A percentile compares a stretch with the other conserved stretches of the same genome.
Evolutionary conservation across 2,888 invertebrate genomes (phyloP).

Genomic region (Metalampra italica): DNA sequence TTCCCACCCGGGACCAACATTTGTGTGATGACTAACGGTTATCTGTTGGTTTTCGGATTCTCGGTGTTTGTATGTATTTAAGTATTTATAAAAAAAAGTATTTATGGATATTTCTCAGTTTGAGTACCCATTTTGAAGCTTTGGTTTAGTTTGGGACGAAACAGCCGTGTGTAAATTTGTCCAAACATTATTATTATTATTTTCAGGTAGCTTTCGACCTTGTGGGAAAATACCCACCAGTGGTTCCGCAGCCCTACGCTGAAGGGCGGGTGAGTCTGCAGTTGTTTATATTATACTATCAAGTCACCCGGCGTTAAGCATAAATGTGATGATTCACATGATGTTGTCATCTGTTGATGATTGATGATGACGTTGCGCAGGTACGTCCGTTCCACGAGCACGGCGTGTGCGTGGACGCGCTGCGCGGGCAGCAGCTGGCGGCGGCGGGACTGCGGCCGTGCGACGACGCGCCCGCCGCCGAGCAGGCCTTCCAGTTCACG

Average conservation of each 20-base stretch:
- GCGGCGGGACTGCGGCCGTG: constrained; percentile 47
- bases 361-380: constrained; percentile 40
- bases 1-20: no score
- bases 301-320: no score
- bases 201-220: constrained; percentile 91
- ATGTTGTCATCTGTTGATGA: no score
- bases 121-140: no score
- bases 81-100: no score
- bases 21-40: no score
- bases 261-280: constrained; percentile 82
- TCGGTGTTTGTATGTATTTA: no score
- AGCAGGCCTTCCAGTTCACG: constrained; percentile 83
- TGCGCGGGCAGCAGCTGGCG: constrained; percentile 46
- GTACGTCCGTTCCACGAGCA: constrained; percentile 81
- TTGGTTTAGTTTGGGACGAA: no score
- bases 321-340: no score
- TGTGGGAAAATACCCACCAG: constrained; percentile 89
- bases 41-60: no score
- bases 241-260: constrained; percentile 91
- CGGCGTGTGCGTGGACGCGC: constrained; percentile 85
- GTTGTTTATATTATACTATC: background rate
- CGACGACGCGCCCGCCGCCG: constrained; percentile 46
- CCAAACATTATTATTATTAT: background rate
- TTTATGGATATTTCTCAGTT: no score
- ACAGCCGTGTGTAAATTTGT: no score